Base-by-base conservation (phyloP, 1,140 invertebrate species). In the Neodiprion fabricii region DNA sequence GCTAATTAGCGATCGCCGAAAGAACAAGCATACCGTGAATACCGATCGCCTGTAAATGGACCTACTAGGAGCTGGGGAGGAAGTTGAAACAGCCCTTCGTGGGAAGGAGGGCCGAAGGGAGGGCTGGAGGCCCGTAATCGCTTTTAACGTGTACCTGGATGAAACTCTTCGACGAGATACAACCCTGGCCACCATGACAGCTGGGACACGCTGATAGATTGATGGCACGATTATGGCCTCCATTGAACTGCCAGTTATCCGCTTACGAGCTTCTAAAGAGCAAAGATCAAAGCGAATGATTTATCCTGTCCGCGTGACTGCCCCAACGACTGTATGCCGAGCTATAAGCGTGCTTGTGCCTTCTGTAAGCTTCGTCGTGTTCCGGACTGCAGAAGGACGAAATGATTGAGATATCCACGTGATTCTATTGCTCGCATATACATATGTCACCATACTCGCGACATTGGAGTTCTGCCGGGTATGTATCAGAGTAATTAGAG, bases 241-340 rank as follows among this genome's bases (percentile, higher is more conserved):
- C 53, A 61, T 61, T 61, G 53, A 61, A 61, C 53, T 61, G 53
- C 53, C 53, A 61, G 53, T 61, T 61, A 61, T 61, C 53, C 53
- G 53, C 53, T 61, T 61, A 61, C 53, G 53, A 61, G 53, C 53
- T 61, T 61, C 53, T 61, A 61, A 17, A 61, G 53, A 61, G 53
- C 53, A 61, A 61, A 61, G 53, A 61, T 61, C 53, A 61, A 61
- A 61, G 53, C 53, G 53, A 61, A 61, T 61, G 53, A 61, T 61
- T 61, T 61, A 61, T 61, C 53, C 53, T 5, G 53, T 61, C 53
- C 53, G 53, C 53, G 8, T 61, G 53, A 61, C 53, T 12, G 53
- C 53, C 11, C n/a, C 53, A n/a, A 61, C 53, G n/a, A 4, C 53
- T 61, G 53, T 61, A 61, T 61, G 53, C 1, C 28, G 2, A 40